phyloP scores from a whole-genome alignment of 2,113 vertebrate genomes.

The Condylura cristata region DNA sequence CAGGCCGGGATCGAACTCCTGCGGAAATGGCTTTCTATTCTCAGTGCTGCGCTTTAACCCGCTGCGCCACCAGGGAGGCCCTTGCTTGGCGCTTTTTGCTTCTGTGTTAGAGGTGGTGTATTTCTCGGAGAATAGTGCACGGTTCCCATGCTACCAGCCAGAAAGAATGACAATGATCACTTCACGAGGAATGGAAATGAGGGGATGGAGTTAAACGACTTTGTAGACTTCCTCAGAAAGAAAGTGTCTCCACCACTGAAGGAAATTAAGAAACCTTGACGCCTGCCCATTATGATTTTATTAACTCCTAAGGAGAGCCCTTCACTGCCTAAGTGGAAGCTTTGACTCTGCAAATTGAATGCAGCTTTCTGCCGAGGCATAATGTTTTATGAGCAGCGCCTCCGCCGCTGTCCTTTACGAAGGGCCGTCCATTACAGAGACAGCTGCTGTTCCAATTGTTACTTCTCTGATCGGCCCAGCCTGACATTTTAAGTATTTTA shows the following conservation, averaged over 20 bases:
- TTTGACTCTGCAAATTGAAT: background rate
- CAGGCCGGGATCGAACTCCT: no score
- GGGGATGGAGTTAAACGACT: background rate
- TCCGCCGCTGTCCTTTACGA: background rate
- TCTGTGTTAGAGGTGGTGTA: background rate
- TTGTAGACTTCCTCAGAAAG: constrained; percentile 21
- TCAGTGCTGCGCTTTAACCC: no score
- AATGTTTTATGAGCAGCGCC: background rate
- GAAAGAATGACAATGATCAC: constrained; percentile 8
- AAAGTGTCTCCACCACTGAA: background rate
- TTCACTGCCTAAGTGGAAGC: background rate
- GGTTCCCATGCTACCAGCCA: background rate
- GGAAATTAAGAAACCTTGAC: constrained; percentile 45
- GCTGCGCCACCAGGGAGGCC: no score
- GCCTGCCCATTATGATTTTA: constrained; percentile 42
- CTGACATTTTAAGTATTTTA: constrained; percentile 58
- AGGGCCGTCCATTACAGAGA: background rate
- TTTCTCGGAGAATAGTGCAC: background rate
- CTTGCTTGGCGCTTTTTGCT: background rate
- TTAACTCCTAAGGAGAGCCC: constrained; percentile 48
- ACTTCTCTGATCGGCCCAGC: constrained; percentile 33
- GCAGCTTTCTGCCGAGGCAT: background rate
- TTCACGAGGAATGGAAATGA: background rate
- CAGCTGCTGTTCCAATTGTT: constrained; percentile 45
- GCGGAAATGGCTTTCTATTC: no score